Evolutionary conservation across 2,888 invertebrate species (phyloP).

Genomic region (Euclidia mi): DNA sequence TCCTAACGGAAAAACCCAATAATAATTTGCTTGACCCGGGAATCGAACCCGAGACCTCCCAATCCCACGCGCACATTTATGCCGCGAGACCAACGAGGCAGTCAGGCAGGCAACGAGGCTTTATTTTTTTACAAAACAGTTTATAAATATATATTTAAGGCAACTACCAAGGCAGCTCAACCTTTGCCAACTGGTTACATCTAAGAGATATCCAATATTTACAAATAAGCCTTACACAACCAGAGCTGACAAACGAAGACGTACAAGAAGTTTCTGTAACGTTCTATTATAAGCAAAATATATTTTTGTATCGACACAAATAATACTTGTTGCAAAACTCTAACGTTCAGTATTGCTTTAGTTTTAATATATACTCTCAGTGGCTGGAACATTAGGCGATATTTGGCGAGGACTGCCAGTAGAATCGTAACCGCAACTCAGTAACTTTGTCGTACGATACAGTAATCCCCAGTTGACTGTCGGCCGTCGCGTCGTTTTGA

Average conservation of each 20-base stretch:
- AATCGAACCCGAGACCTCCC: too few relatives aligned
- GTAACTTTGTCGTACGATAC: conserved; percentile 38
- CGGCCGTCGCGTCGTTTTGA: conserved; percentile 36
- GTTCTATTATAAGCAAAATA: neutral
- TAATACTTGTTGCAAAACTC: conserved; percentile 39
- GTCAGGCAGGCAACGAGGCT: too few relatives aligned
- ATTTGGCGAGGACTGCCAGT: conserved; percentile 45
- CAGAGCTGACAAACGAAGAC: neutral
- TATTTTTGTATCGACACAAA: conserved; percentile 39
- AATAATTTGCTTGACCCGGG: too few relatives aligned
- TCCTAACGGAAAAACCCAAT: too few relatives aligned
- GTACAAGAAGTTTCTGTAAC: neutral
- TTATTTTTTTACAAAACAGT: too few relatives aligned
- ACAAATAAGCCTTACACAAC: neutral
- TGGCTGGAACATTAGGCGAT: conserved; percentile 46
- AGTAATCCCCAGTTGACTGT: conserved; percentile 58
- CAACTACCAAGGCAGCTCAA: too few relatives aligned
- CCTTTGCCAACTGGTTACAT: too few relatives aligned
- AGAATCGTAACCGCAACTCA: conserved; percentile 56
- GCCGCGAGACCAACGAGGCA: too few relatives aligned
- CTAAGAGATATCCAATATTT: conserved; percentile 1
- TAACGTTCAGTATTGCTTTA: conserved; percentile 46
- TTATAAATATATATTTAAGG: too few relatives aligned
- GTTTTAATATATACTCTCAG: conserved; percentile 52
- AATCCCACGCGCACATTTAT: too few relatives aligned